Percentiles rank a stretch among this genome's conserved stretches.
Evolutionary conservation across 2,888 invertebrate genomes (phyloP).

Genomic region (Amphipyra berbera): DNA sequence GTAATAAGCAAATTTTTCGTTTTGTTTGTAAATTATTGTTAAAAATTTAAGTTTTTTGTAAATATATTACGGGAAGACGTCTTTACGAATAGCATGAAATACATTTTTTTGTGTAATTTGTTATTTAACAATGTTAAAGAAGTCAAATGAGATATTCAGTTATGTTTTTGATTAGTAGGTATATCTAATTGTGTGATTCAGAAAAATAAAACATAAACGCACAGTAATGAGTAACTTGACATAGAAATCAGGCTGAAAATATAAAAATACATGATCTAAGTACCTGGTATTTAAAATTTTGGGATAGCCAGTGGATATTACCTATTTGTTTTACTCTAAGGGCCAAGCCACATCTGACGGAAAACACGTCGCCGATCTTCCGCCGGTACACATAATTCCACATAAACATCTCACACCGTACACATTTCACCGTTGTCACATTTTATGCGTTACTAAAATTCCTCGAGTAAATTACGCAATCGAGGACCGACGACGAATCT

Average conservation of each 20-base stretch:
- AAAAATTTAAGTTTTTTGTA: slow-evolving; percentile 31
- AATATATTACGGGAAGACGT: slow-evolving; percentile 24
- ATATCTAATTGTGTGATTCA: slow-evolving; percentile 20
- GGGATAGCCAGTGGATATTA: too few species aligned
- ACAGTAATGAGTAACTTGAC: slow-evolving; percentile 17
- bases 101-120: background rate
- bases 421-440: too few species aligned
- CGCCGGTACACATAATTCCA: too few species aligned
- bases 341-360: too few species aligned
- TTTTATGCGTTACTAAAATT: too few species aligned
- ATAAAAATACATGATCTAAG: background rate
- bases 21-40: slow-evolving; percentile 46
- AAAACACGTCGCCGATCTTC: too few species aligned
- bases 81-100: background rate
- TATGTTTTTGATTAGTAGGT: slow-evolving; percentile 4
- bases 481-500: too few species aligned
- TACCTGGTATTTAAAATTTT: too few species aligned
- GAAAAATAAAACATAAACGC: slow-evolving; percentile 27
- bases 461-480: too few species aligned
- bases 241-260: slow-evolving; percentile 13
- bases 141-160: slow-evolving; percentile 2
- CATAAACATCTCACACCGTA: too few species aligned
- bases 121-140: slow-evolving; percentile 7
- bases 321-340: too few species aligned
- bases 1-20: slow-evolving; percentile 4